A percentile compares a stretch with the other conserved stretches of the same genome.
phyloP scores from a whole-genome alignment of 2,888 invertebrate genomes.

The Malthinus seriepunctatus region DNA sequence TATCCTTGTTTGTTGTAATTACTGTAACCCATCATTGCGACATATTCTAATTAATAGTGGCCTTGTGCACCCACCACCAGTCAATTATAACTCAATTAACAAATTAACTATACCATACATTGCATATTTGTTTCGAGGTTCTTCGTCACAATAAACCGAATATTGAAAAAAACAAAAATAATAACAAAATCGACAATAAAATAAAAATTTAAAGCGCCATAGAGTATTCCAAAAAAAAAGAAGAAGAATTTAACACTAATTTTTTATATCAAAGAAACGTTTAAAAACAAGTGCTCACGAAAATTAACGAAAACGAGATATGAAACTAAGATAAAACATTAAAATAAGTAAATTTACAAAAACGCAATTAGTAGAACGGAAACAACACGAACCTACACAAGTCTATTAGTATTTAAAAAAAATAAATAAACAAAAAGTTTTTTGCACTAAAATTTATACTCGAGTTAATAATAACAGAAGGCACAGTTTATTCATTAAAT shows the following conservation, averaged over 20 bases:
- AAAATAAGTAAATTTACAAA: not conserved
- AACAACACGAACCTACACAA: constrained; percentile 21
- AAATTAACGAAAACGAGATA: too few species aligned
- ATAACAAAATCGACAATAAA: not conserved
- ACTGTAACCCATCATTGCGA: constrained; percentile 77
- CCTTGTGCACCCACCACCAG: constrained; percentile 47
- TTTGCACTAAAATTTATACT: not conserved
- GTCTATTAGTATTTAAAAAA: constrained; percentile 8
- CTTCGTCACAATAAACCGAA: too few species aligned
- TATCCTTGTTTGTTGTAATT: constrained; percentile 74
- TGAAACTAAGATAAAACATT: too few species aligned
- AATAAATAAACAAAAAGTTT: not conserved
- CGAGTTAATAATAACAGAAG: constrained; percentile 3
- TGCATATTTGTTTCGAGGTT: too few species aligned
- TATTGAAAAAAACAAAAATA: constrained; percentile 22
- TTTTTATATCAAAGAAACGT: too few species aligned
- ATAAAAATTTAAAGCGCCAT: too few species aligned
- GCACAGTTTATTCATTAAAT: constrained; percentile 20
- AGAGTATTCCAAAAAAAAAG: too few species aligned
- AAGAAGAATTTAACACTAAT: too few species aligned
- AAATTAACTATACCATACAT: too few species aligned
- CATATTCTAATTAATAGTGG: constrained; percentile 59
- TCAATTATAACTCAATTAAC: constrained; percentile 28
- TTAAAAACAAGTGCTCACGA: too few species aligned
- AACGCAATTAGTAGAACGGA: constrained; percentile 19